A percentile compares a stretch with the other conserved stretches of the same genome.
phyloP scores from a whole-genome alignment of 2,797 vertebrate species.

The Clarias fuscus region DNA sequence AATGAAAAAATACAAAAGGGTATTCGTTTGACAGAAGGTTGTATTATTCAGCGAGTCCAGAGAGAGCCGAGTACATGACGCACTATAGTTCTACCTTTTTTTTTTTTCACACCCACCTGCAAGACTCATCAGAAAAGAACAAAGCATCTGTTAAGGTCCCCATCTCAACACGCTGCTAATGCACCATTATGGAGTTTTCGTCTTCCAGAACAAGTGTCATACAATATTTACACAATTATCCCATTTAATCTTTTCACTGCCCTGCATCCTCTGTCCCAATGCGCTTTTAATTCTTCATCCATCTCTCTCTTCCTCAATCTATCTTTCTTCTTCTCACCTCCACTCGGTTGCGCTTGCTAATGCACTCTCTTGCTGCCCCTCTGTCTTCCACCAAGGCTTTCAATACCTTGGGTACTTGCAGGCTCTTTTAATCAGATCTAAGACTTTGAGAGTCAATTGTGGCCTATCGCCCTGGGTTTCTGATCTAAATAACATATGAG shows the following conservation, averaged over 20 bases:
- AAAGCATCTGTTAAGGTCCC: conserved; percentile 39
- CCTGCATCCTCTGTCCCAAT: neutral
- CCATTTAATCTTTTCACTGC: conserved; percentile 7
- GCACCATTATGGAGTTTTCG: conserved; percentile 38
- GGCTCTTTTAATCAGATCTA: conserved; percentile 41
- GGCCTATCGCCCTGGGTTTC: conserved; percentile 20
- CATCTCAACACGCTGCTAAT: conserved; percentile 41
- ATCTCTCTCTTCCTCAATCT: neutral
- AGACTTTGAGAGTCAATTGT: conserved; percentile 47
- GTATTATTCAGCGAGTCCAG: conserved; percentile 21
- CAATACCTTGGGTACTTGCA: neutral
- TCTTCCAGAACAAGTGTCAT: conserved; percentile 13
- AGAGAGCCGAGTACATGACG: neutral
- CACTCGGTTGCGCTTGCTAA: conserved; percentile 6
- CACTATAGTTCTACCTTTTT: neutral
- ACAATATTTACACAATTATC: conserved; percentile 13
- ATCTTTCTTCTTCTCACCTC: conserved; percentile 16
- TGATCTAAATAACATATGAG: conserved; percentile 12
- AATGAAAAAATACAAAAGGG: neutral
- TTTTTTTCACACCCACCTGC: neutral
- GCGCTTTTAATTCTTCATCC: neutral
- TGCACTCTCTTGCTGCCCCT: neutral
- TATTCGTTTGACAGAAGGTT: neutral
- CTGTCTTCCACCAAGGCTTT: neutral
- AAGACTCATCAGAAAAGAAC: conserved; percentile 48